Conservation (phyloP, 2,113 vertebrate species). For the Spilogale gracilis region DNA sequence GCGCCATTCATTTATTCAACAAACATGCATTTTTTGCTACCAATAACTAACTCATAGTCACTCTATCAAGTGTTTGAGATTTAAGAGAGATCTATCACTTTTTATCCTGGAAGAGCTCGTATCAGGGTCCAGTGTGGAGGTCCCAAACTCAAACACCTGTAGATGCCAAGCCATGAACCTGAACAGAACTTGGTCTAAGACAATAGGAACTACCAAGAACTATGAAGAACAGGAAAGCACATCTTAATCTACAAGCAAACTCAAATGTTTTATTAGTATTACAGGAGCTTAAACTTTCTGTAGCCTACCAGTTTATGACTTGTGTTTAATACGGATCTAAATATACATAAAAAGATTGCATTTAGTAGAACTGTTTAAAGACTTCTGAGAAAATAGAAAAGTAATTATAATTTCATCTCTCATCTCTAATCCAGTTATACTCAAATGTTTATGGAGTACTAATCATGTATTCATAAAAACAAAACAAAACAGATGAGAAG, state of each 20-base stretch:
- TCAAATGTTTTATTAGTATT: neutral
- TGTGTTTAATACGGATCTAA: neutral
- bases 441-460: conserved; percentile 35
- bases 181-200: neutral
- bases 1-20: neutral
- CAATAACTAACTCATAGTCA: neutral
- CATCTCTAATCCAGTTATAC: neutral
- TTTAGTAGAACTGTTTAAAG: conserved; percentile 47
- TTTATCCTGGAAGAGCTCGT: neutral
- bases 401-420: conserved; percentile 42
- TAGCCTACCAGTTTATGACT: neutral
- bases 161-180: neutral
- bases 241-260: neutral
- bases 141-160: neutral
- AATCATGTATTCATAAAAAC: neutral
- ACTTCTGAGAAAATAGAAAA: conserved; percentile 13
- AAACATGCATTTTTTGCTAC: neutral
- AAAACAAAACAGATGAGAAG: neutral
- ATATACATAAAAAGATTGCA: conserved; percentile 12
- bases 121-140: neutral
- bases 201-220: neutral
- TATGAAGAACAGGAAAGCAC: neutral
- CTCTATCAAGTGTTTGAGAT: conserved; percentile 17
- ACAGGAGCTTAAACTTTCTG: neutral
- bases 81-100: neutral